Evolutionary conservation across 2,113 vertebrate genomes (phyloP).

Genomic region (Bubo blakistoni): DNA sequence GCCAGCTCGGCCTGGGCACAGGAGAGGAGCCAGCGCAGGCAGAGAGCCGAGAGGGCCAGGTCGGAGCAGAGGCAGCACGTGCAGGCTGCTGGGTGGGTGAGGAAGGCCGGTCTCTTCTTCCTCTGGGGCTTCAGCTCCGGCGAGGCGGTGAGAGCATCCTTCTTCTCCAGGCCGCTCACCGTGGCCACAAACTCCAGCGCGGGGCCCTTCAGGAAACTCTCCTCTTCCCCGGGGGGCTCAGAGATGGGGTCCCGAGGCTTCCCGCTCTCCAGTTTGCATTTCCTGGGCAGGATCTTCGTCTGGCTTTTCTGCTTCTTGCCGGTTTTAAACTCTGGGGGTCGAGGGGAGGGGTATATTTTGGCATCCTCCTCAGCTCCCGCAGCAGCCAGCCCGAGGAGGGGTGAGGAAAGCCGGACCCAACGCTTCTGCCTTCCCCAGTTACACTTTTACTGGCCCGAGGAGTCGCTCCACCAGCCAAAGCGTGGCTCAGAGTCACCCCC

Average conservation of each 20-base stretch:
- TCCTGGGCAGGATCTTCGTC: conserved; percentile 77
- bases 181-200: conserved; percentile 61
- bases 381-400: fast-evolving
- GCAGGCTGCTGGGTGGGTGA: conserved; percentile 73
- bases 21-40: conserved; percentile 80
- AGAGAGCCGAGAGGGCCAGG: conserved; percentile 71
- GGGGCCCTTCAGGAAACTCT: conserved; percentile 70
- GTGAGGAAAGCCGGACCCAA: neutral
- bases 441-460: fast-evolving
- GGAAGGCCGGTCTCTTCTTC: conserved; percentile 68
- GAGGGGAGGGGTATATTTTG: neutral
- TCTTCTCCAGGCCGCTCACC: neutral
- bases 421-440: neutral
- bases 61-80: conserved; percentile 80
- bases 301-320: conserved; percentile 10
- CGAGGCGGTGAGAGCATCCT: conserved; percentile 44
- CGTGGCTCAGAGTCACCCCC: neutral
- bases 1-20: conserved; percentile 62
- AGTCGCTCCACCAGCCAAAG: fast-evolving
- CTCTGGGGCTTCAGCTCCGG: conserved; percentile 70
- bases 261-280: conserved; percentile 62
- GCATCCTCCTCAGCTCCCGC: neutral
- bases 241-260: neutral
- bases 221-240: conserved; percentile 47
- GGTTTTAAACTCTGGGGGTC: conserved; percentile 34